Evolutionary conservation across 2,888 invertebrate genomes (phyloP), one percentile per base, ranked within the genome.

Genomic region (Acholoe squamosa): DNA sequence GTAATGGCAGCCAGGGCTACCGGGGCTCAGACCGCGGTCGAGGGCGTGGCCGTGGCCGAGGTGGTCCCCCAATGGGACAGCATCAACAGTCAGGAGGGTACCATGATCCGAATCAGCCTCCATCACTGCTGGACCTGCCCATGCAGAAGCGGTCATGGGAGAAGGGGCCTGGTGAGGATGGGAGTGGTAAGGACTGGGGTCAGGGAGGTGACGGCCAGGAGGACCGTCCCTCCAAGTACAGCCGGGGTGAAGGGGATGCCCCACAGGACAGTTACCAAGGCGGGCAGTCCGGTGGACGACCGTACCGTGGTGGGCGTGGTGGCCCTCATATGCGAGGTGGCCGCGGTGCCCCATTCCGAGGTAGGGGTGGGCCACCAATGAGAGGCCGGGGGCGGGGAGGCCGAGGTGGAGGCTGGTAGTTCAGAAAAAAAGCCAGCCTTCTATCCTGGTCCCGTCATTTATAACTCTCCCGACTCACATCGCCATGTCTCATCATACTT

Each of bases 121-220:
- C 90, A 3, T 84, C 90, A 12, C 61, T 84, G 16, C 84, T 90
- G 28, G 84, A 90, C 84, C 67, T 84, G 84, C 84, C 56, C 28
- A 43, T 61, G 34, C 25, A 43, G 51, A 90, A 90, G 67, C 54
- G 90, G 25, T 61, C 84, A 14, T 90, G 90, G 90, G 90, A 90
- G 25, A 80, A 54, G 28, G 90, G 90, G 0, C 90, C 90, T 12
- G 90, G 90, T 14, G 67, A 86, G 56, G 86, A 54, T n/a, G 86
- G 54, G 16, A 34, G 84, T 25, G 77, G 77, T 31, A 34, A 19
- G 33, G 43, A 28, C 52, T 22, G 84, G n/a, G 31, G 28, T 31
- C 43, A 43, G 43, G 71, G 89, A 3, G 25, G 19, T 14, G 61
- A 43, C 16, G 89, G 61, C 10, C 25, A 33, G 43, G 88, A 88